phyloP scores from a whole-genome alignment of 2,113 vertebrate species.

The Prochilodus magdalenae region DNA sequence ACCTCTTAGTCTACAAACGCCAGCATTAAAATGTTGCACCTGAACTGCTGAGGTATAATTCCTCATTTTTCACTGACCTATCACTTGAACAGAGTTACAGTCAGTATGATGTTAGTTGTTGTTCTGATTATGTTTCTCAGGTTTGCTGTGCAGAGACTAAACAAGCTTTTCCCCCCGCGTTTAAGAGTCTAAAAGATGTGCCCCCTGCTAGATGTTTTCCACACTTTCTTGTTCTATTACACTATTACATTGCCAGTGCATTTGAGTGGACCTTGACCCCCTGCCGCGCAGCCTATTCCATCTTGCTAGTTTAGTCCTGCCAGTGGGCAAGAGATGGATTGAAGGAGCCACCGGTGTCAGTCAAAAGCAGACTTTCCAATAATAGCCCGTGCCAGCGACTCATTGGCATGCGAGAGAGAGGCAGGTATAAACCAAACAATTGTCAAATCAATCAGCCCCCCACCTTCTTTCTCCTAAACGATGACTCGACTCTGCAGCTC shows the following conservation, averaged over 20 bases:
- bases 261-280: constrained; percentile 29
- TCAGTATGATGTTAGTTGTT: not conserved
- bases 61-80: too few species aligned
- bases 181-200: constrained; percentile 21
- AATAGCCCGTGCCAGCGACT: not conserved
- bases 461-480: constrained; percentile 25
- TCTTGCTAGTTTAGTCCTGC: constrained; percentile 32
- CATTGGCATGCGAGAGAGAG: constrained; percentile 43
- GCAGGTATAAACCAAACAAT: constrained; percentile 38
- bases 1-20: too few species aligned
- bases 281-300: constrained; percentile 31
- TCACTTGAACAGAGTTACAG: constrained; percentile 16
- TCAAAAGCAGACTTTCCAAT: constrained; percentile 33
- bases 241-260: not conserved
- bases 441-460: constrained; percentile 36
- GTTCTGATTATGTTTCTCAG: constrained; percentile 31
- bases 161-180: not conserved
- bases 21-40: too few species aligned
- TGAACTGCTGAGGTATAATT: too few species aligned
- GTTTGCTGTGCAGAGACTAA: not conserved
- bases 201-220: constrained; percentile 38
- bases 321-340: constrained; percentile 25
- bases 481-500: constrained; percentile 12
- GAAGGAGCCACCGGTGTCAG: constrained; percentile 31
- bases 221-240: constrained; percentile 41